Evolutionary conservation across 2,888 invertebrate genomes (phyloP), one percentile per base, ranked within the genome.

Genomic region (Nomada fabriciana): DNA sequence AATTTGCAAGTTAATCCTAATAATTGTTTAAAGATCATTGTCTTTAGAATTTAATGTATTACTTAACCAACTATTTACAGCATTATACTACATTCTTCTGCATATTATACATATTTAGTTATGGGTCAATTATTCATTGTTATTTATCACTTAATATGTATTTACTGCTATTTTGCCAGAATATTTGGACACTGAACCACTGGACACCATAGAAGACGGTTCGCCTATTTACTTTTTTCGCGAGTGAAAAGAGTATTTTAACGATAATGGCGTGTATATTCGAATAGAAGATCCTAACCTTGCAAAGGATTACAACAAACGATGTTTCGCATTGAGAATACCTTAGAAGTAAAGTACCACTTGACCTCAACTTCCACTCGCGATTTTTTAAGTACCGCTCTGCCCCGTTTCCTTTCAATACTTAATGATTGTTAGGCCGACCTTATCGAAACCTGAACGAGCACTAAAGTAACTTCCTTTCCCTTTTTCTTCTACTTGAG

Each of bases 341-440:
- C 23, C 43, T 71, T 71, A 47, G n/a, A 71, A 36, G 55, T 63
- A 55, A 47, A 63, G 76, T 36, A 52, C 55, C 72, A 50, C 76
- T 76, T 71, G 71, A 76, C 63, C 63, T 23, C 36, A 23, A 47
- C 63, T 63, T 50, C 72, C 55, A 64, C 71, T 57, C 57, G n/a
- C 64, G 43, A 73, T 73, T 71, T 57, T 76, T 71, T 71, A 42
- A 76, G 71, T 43, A 47, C 55, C 72, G 18, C 53, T 47, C 55
- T 53, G 43, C 13, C 76, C 43, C 55, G 72, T 71, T 71, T 57
- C 47, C 63, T 61, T 57, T 42, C 55, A 55, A 71, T 23, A 25
- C 53, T 43, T 70, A 71, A 76, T 53, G 76, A 71, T 76, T 61
- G 72, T 57, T 63, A 47, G 47, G 5, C 15, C 9, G 23, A 76